Percentiles rank a stretch among this genome's conserved stretches.
Conservation (phyloP, 2,888 invertebrate genomes). For the Gasteruption jaculator region DNA sequence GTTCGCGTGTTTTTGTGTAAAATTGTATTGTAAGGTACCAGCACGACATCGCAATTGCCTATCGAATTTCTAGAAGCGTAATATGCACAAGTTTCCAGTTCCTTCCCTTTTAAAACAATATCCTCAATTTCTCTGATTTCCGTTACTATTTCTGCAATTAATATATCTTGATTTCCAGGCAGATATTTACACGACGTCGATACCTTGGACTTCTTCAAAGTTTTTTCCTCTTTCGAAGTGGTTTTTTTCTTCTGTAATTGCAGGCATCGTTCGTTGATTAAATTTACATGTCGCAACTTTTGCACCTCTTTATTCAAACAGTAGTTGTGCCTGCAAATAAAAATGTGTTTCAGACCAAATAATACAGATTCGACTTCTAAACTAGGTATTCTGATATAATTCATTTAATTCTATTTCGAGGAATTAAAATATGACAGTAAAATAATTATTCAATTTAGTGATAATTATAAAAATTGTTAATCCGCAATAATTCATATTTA, state of each 20-base stretch:
- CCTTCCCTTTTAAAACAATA: conserved; percentile 64
- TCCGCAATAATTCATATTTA: no score
- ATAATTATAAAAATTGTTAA: no score
- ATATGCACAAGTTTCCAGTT: conserved; percentile 84
- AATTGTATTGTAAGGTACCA: conserved; percentile 75
- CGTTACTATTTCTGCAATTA: conserved; percentile 63
- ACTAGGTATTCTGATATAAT: no score
- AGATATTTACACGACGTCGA: conserved; percentile 63
- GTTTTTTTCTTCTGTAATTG: conserved; percentile 69
- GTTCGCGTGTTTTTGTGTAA: conserved; percentile 72
- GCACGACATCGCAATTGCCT: conserved; percentile 76
- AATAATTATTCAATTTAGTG: no score
- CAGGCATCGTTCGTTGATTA: conserved; percentile 89
- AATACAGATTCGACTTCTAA: no score
- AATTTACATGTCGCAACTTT: conserved; percentile 65
- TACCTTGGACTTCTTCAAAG: conserved; percentile 61
- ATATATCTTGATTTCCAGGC: conserved; percentile 52
- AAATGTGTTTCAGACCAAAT: no score
- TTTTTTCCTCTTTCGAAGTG: conserved; percentile 60
- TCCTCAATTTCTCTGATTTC: conserved; percentile 87
- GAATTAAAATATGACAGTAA: no score
- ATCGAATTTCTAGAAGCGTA: conserved; percentile 83
- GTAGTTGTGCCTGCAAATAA: conserved; percentile 62
- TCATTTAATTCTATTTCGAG: no score
- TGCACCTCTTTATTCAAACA: conserved; percentile 83